Base-by-base conservation (phyloP, 2,113 vertebrate genomes). In the Indicator maculatus region DNA sequence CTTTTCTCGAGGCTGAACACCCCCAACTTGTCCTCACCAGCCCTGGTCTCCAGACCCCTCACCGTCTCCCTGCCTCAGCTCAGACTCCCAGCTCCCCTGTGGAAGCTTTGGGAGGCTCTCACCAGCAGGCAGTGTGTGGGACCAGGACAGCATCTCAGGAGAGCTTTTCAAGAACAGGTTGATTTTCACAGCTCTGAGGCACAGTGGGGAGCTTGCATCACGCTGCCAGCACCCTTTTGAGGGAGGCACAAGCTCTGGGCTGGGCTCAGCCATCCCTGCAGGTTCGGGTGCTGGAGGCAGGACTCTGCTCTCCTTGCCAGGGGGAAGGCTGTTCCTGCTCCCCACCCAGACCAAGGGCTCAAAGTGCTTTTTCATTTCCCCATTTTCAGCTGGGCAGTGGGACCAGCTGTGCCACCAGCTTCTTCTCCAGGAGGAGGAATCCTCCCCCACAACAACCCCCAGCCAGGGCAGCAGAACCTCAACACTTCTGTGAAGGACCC, bases 371-470 rank as follows among this genome's bases (percentile, higher is more conserved):
- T 27, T 6, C 45, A 39, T 39, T 66, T 45, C 53, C 28, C n/a
- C 9, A 4, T 63, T 86, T 44, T 14, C 60, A 63, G 33, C 52
- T 21, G 11, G 64, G n/a, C 41, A 41, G 44, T 50, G 27, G 23
- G 50, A 60, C 31, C 5, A 0, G 36, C 52, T 17, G 20, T 8
- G 0, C 2, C 0, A 38, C 33, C 2, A 3, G 9, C 64, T 58
- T 58, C 15, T 8, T 39, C 14, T 7, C 19, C 30, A 15, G 16
- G 21, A 56, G 39, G 38, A 64, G 28, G 28, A 69, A 56, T 6
- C 44, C 31, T 26, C 33, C 45, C 58, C n/a, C 1, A 2, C 74
- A 44, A 45, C 5, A 28, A 74, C 39, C 44, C 45, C 12, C 3
- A 0, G 47, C 47, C 24, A 9, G 67, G 26, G 39, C 23, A 78